Evolutionary conservation across 2,113 vertebrate genomes (phyloP), one percentile per base, ranked within the genome.

Genomic region (Oreochromis niloticus): DNA sequence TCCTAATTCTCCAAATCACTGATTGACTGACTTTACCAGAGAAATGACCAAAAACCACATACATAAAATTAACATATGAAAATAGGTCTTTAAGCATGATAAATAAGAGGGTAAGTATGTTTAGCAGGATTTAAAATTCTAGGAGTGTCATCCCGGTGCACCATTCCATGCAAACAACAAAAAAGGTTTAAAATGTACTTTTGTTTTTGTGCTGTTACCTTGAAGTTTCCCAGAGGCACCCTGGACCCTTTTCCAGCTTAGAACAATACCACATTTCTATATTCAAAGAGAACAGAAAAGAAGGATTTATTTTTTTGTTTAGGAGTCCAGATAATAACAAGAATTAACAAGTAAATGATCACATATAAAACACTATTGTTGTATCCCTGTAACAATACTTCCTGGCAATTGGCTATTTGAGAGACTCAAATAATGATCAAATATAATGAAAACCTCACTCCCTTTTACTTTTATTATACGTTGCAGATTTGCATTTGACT

Each of bases 171-270:
- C 30, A 55, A 22, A 34, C 14, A 41, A 11, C 2, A 63, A 12
- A 66, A 57, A 2, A 2, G 10, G 17, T 27, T 48, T 57, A 14
- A 27, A 78, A 85, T 71, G 36, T 32, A 2, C n/a, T 59, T 68
- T 68, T 66, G 0, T 17, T 22, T 59, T 89, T 88, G 16, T 88
- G 34, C 22, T 91, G 86, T 95, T 97, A 99, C 99, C 99, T 97
- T 99, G 99, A 94, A 99, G 98, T 97, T 99, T 99, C 94, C 99
- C 99, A 94, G 98, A 99, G 88, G 99, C 99, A 19, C 99, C 98
- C 94, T 99, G 99, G 34, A 99, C 99, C 95, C 99, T 97, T 93
- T 99, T 99, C 98, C 99, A 99, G 94, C 98, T 99, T 86, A 99
- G 96, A 94, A 99, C 99, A 95, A 99, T 97, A 36, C 99, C 99